Conservation (phyloP, 2,797 vertebrate species). For the Halcyon chelicuti region DNA sequence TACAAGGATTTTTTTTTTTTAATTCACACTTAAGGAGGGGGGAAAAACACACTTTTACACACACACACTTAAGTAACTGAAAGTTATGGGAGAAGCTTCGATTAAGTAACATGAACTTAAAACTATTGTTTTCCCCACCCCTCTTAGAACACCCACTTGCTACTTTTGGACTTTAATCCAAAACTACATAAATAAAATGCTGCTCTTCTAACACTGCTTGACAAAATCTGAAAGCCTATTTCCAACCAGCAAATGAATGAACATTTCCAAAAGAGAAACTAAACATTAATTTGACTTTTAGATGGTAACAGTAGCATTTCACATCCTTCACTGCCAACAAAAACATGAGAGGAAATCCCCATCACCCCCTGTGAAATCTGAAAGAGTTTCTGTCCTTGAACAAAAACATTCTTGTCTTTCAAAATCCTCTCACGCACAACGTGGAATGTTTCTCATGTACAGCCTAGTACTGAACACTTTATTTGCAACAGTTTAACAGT, state of each 20-base stretch:
- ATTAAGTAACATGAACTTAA: conserved; percentile 55
- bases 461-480: conserved; percentile 71
- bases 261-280: conserved; percentile 75
- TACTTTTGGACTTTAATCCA: conserved; percentile 42
- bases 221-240: conserved; percentile 49
- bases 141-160: conserved; percentile 41
- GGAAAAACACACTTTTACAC: conserved; percentile 35
- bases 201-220: conserved; percentile 43
- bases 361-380: conserved; percentile 54
- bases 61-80: conserved; percentile 43
- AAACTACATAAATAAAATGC: conserved; percentile 61
- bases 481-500: conserved; percentile 80
- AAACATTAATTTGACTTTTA: conserved; percentile 74
- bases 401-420: conserved; percentile 69
- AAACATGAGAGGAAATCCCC: conserved; percentile 71
- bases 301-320: conserved; percentile 74
- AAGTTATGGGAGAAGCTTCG: conserved; percentile 57
- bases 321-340: conserved; percentile 70
- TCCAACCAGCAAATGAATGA: conserved; percentile 58
- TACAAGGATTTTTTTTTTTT: conserved; percentile 1
- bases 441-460: conserved; percentile 83
- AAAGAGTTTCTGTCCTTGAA: conserved; percentile 63
- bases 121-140: conserved; percentile 60
- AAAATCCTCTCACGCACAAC: conserved; percentile 59
- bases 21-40: neutral